Percentiles rank a stretch among this genome's conserved stretches.
phyloP scores from a whole-genome alignment of 1,140 invertebrate species.

The Tenebrio molitor region DNA sequence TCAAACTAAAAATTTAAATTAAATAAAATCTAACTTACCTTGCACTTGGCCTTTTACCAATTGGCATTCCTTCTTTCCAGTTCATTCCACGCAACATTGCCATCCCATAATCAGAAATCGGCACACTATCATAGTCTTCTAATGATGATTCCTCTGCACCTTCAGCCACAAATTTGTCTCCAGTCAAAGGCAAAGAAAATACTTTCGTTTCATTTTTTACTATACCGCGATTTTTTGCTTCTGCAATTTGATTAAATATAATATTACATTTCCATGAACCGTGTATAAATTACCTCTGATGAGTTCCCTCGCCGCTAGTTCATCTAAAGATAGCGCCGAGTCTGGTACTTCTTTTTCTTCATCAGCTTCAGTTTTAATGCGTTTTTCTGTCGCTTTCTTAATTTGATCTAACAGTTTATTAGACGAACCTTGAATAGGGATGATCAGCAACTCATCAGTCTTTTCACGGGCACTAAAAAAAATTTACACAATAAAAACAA shows the following conservation, averaged over 20 bases:
- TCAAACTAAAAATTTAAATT: too few species aligned
- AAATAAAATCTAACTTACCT: constrained; percentile 42
- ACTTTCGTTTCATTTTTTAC: constrained; percentile 55
- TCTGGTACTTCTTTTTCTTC: constrained; percentile 61
- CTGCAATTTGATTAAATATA: constrained; percentile 49
- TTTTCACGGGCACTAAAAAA: constrained; percentile 70
- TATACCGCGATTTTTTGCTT: constrained; percentile 61
- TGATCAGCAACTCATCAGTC: constrained; percentile 72
- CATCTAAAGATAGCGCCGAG: constrained; percentile 68
- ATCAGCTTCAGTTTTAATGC: constrained; percentile 55
- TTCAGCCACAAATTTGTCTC: constrained; percentile 54
- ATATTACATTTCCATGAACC: background rate
- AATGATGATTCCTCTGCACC: constrained; percentile 73
- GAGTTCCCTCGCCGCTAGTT: constrained; percentile 69
- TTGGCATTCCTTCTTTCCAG: constrained; percentile 84
- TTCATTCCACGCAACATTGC: constrained; percentile 97
- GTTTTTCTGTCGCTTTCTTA: constrained; percentile 55
- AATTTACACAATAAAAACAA: constrained; percentile 49
- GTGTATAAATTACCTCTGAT: constrained; percentile 59
- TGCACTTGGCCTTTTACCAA: constrained; percentile 72
- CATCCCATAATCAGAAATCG: constrained; percentile 89
- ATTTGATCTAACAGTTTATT: constrained; percentile 68
- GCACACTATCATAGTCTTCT: constrained; percentile 92
- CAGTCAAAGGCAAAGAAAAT: constrained; percentile 50
- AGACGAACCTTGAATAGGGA: constrained; percentile 71